phyloP scores from a whole-genome alignment of 2,888 invertebrate species.

The Junonia oenone region DNA sequence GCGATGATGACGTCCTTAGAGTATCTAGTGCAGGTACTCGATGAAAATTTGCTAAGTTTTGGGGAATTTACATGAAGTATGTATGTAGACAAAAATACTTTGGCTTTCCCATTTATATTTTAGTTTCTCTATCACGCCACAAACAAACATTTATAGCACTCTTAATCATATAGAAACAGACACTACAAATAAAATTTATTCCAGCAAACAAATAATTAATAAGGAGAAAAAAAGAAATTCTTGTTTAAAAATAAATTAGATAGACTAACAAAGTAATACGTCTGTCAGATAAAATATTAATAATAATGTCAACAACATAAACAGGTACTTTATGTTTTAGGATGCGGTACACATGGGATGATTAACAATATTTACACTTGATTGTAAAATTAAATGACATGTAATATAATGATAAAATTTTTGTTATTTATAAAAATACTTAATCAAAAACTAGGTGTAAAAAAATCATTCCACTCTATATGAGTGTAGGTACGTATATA shows the following conservation, averaged over 20 bases:
- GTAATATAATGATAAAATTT: too few relatives aligned
- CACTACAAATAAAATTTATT: neutral
- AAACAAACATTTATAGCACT: neutral
- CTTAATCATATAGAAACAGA: neutral
- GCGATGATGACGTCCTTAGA: neutral
- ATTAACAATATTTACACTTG: conserved; percentile 23
- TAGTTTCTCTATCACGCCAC: neutral
- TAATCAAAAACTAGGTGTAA: too few relatives aligned
- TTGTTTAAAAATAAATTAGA: neutral
- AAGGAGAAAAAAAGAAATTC: neutral
- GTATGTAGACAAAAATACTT: neutral
- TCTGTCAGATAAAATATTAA: conserved; percentile 10
- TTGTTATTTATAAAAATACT: too few relatives aligned
- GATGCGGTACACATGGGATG: neutral
- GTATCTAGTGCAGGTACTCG: neutral
- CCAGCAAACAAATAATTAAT: neutral
- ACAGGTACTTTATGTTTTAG: conserved; percentile 14
- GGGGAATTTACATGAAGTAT: neutral
- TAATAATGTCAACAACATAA: conserved; percentile 2
- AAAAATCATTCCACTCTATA: too few relatives aligned
- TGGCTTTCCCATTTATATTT: neutral
- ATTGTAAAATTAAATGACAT: too few relatives aligned
- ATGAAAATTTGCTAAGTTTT: neutral
- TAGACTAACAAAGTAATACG: conserved; percentile 1
- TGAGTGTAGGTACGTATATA: too few relatives aligned